Percentiles rank a stretch among this genome's conserved stretches.
Evolutionary conservation across 2,888 invertebrate genomes (phyloP).

Genomic region (Acanthosepion lycidas): DNA sequence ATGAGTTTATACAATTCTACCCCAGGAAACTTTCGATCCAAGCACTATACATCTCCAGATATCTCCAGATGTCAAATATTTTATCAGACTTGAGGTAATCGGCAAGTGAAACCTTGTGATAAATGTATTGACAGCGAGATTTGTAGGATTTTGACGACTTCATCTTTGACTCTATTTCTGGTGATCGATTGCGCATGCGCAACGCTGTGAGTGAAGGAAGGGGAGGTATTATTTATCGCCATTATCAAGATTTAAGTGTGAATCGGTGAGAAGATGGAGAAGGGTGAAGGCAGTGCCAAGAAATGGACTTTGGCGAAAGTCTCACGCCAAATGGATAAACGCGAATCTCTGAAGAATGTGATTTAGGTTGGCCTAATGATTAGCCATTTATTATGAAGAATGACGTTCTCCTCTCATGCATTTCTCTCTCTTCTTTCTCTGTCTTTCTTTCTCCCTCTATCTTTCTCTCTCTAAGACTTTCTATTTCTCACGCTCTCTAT

Average conservation of each 20-base stretch:
- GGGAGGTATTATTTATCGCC: no score
- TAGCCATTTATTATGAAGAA: not conserved
- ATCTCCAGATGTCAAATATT: not conserved
- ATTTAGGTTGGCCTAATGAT: not conserved
- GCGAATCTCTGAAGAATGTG: not conserved
- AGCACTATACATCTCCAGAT: not conserved
- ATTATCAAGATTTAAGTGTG: no score
- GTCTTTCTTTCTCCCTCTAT: no score
- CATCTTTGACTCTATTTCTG: not conserved
- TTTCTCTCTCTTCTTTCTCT: no score
- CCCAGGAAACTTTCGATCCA: not conserved
- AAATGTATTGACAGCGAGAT: not conserved
- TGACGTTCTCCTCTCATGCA: no score
- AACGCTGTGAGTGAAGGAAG: no score
- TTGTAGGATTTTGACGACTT: slow-evolving; percentile 8
- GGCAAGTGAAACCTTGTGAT: not conserved
- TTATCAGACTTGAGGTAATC: not conserved
- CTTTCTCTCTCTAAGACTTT: no score
- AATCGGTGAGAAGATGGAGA: no score
- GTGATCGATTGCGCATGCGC: slow-evolving; percentile 16
- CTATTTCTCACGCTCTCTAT: no score
- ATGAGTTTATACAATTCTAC: no score
- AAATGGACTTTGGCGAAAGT: no score
- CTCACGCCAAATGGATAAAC: not conserved
- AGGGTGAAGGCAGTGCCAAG: no score